Evolutionary conservation across 2,113 vertebrate genomes (phyloP), one percentile per base, ranked within the genome.

Genomic region (Arizona elegans): DNA sequence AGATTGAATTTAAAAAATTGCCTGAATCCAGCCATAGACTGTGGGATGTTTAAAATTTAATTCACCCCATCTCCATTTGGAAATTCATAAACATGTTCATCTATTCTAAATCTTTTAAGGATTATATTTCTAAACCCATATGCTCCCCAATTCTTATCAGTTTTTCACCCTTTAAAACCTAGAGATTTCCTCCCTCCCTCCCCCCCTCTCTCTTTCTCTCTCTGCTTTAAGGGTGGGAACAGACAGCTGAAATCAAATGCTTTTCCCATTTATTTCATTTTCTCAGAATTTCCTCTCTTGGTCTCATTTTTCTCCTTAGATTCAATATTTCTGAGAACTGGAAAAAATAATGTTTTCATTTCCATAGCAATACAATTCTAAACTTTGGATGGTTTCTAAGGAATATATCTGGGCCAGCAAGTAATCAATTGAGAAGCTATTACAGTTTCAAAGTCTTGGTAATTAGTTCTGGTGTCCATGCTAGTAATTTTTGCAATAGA

Each of bases 231-330:
- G 87, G 52, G 33, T 89, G 59, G 89, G 86, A 87, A 59, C n/a
- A 0, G 1, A 21, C 0, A 1, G 65, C 87, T 96, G 94, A 95
- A 95, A 96, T 93, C 92, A 93, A 96, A 95, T 88, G 91, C 52
- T 81, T 95, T 96, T 95, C 94, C 4, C 0, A 85, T 94, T 97
- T 96, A 97, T 96, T 97, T 97, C 91, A 97, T 96, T 95, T 97
- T 96, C 97, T 97, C 97, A 98, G 97, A 96, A 98, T 97, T 98
- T 98, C 96, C 97, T 97, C 92, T 85, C 5, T 95, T 92, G 92
- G 89, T 95, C 95, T 93, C 12, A 65, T 94, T 15, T 8, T 92
- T 2, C 12, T 94, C 87, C 91, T 81, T 86, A 91, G 93, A 94
- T 94, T 94, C 95, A 93, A 93, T 91, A 62, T 87, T 43, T 95